phyloP scores from a whole-genome alignment of 2,797 vertebrate species.

The Onychomys torridus region DNA sequence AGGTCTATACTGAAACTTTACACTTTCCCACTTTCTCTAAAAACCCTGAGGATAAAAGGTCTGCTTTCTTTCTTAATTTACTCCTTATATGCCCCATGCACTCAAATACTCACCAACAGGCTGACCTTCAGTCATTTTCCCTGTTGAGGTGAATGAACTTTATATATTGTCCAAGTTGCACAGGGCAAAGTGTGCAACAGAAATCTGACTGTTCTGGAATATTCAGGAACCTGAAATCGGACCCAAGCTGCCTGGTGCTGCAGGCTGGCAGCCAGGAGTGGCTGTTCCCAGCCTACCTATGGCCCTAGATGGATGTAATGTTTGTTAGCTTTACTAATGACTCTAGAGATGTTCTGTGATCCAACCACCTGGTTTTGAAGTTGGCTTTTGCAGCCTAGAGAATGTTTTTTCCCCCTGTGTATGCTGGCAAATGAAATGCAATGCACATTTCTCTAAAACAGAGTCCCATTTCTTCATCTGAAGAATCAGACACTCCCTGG shows the following conservation, averaged over 20 bases:
- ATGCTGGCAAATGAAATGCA: slow-evolving; percentile 81
- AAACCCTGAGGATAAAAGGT: neutral
- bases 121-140: neutral
- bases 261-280: neutral
- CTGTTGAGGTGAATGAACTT: slow-evolving; percentile 1
- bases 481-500: neutral
- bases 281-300: neutral
- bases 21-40: neutral
- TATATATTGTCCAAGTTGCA: neutral
- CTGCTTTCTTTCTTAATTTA: neutral
- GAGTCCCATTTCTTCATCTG: neutral
- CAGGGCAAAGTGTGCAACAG: neutral
- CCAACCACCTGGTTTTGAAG: slow-evolving; percentile 86
- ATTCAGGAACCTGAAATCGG: neutral
- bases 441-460: slow-evolving; percentile 55
- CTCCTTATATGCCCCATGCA: fast-evolving
- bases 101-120: neutral
- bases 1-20: neutral
- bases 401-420: slow-evolving; percentile 58
- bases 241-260: neutral
- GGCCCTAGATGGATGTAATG: slow-evolving; percentile 78
- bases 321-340: slow-evolving; percentile 85
- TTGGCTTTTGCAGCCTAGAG: slow-evolving; percentile 80
- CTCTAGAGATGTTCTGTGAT: slow-evolving; percentile 83
- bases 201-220: slow-evolving; percentile 22